Evolutionary conservation across 2,113 vertebrate species (phyloP).

Genomic region (Apodemus speciosus): DNA sequence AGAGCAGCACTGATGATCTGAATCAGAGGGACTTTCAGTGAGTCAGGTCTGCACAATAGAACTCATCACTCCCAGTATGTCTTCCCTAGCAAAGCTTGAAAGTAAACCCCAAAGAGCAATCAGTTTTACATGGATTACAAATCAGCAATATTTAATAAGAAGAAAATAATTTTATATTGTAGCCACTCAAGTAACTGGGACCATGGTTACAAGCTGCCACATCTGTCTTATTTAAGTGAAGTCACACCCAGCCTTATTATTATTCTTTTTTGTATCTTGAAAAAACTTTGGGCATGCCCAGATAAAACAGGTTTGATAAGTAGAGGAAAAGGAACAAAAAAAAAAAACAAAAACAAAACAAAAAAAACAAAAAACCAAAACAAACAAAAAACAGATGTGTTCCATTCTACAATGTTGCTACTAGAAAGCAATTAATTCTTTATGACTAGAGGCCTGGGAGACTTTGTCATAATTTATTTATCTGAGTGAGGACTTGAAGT

Average conservation of each 20-base stretch:
- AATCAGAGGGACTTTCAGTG: background rate
- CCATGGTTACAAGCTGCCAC: no score
- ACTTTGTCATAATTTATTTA: slow-evolving; percentile 16
- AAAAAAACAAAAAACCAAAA: background rate
- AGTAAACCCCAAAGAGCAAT: background rate
- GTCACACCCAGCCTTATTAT: background rate
- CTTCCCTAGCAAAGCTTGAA: background rate
- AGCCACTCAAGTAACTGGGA: background rate
- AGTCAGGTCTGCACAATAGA: background rate
- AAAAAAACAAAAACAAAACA: no score
- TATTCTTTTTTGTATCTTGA: background rate
- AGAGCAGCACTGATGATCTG: background rate
- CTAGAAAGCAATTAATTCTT: slow-evolving; percentile 54
- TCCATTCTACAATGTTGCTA: slow-evolving; percentile 35
- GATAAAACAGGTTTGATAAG: slow-evolving; percentile 49
- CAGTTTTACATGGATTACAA: background rate
- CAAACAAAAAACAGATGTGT: slow-evolving; percentile 51
- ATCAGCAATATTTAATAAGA: background rate
- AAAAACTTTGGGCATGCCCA: background rate
- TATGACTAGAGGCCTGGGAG: slow-evolving; percentile 40
- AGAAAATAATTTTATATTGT: background rate
- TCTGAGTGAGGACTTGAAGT: slow-evolving; percentile 11
- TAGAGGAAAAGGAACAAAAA: slow-evolving; percentile 56
- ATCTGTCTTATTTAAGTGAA: background rate
- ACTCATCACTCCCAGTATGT: background rate